Conservation (phyloP, 2,888 invertebrate genomes). For the Lydus trimaculatus region DNA sequence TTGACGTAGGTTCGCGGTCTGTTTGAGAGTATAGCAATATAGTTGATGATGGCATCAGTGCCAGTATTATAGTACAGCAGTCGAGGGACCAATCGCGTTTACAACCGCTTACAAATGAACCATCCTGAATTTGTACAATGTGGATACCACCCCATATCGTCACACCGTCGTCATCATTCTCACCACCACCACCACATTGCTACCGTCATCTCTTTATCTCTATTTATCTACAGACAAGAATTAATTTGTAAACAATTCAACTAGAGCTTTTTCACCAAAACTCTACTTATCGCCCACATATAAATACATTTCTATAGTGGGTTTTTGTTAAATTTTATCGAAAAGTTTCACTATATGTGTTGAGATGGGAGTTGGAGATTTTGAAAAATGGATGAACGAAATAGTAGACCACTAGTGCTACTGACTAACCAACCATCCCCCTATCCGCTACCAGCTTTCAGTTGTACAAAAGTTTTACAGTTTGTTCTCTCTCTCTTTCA, state of each 20-base stretch:
- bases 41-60: slow-evolving; percentile 59
- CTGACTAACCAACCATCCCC: not conserved
- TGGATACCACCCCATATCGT: not conserved
- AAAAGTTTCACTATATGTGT: not conserved
- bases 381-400: slow-evolving; percentile 26
- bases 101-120: slow-evolving; percentile 53
- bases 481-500: not conserved
- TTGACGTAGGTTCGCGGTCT: slow-evolving; percentile 55
- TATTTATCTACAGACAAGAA: not conserved
- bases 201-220: not conserved
- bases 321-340: slow-evolving; percentile 2
- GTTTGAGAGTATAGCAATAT: slow-evolving; percentile 60
- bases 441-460: not conserved
- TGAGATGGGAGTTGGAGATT: not conserved
- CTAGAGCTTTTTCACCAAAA: slow-evolving; percentile 12
- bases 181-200: slow-evolving; percentile 28
- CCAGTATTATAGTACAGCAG: slow-evolving; percentile 60
- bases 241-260: slow-evolving; percentile 26
- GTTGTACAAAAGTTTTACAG: not conserved
- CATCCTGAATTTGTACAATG: slow-evolving; percentile 38
- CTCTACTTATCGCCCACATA: slow-evolving; percentile 15
- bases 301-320: not conserved
- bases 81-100: slow-evolving; percentile 60
- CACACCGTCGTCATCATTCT: slow-evolving; percentile 6
- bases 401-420: slow-evolving; percentile 19